Conservation (phyloP, 2,113 vertebrate genomes). For the Mormoops blainvillei region DNA sequence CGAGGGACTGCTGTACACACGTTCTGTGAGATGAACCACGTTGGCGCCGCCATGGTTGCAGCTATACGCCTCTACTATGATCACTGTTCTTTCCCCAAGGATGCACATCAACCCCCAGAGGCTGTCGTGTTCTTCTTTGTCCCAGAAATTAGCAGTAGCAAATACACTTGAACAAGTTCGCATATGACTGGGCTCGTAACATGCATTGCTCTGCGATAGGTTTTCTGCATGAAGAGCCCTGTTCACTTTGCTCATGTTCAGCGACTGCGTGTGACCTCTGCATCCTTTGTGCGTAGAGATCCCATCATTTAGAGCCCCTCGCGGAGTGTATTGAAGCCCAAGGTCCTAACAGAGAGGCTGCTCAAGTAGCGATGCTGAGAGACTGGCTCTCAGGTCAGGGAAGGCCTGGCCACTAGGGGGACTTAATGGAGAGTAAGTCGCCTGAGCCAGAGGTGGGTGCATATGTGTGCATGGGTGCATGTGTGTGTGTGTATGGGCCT, state of each 20-base stretch:
- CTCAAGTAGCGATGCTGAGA: accelerated
- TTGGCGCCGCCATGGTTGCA: accelerated
- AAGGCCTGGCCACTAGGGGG: not conserved
- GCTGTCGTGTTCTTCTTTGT: not conserved
- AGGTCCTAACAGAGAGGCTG: not conserved
- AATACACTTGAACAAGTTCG: not conserved
- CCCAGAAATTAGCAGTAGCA: not conserved
- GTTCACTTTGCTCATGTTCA: not conserved
- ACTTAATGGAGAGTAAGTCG: not conserved
- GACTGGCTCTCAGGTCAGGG: not conserved
- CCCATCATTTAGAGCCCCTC: accelerated
- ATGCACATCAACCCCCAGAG: accelerated
- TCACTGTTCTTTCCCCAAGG: not conserved
- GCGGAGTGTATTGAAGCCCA: not conserved
- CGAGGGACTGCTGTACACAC: accelerated
- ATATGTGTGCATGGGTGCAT: not conserved
- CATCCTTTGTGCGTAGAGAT: not conserved
- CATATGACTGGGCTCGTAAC: accelerated
- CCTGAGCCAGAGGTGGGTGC: not conserved
- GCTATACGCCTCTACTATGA: accelerated
- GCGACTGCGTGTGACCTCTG: accelerated
- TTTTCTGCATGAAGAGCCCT: not conserved
- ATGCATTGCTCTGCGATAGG: accelerated
- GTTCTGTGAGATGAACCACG: not conserved
- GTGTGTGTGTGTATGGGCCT: not conserved